Evolutionary conservation across 2,888 invertebrate genomes (phyloP).

Genomic region (Seira ritae): DNA sequence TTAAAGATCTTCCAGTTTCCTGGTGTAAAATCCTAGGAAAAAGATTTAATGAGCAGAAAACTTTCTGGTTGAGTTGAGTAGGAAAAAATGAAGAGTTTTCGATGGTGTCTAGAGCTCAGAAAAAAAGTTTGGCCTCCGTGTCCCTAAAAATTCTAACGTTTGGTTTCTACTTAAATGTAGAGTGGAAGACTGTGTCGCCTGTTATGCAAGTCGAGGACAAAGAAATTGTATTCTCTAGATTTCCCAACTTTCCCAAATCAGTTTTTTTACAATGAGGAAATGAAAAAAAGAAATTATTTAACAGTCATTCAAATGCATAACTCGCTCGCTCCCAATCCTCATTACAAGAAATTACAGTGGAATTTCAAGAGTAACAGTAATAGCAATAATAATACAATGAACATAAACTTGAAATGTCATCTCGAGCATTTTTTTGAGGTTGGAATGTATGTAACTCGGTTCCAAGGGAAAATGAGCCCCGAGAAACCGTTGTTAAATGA

Average conservation of each 20-base stretch:
- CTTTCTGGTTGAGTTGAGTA: slow-evolving; percentile 32
- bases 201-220: too few species aligned
- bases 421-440: not conserved
- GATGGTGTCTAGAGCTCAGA: not conserved
- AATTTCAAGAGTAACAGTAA: not conserved
- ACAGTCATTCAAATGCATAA: slow-evolving; percentile 16
- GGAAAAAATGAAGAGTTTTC: slow-evolving; percentile 18
- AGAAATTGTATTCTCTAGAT: too few species aligned
- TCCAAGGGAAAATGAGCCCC: too few species aligned
- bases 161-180: not conserved
- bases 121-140: not conserved
- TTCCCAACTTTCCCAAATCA: not conserved
- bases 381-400: not conserved
- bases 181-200: too few species aligned
- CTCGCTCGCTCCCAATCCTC: not conserved
- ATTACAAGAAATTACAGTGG: not conserved
- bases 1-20: slow-evolving; percentile 9
- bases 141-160: not conserved
- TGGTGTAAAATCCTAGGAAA: slow-evolving; percentile 30
- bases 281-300: slow-evolving; percentile 1
- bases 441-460: not conserved
- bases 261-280: not conserved
- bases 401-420: slow-evolving; percentile 1
- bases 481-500: not conserved
- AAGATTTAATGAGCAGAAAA: slow-evolving; percentile 49